Percentiles rank a stretch among this genome's conserved stretches.
Evolutionary conservation across 37 sponge, comb jelly and placozoan species (phyloP).

Genomic region (Halichondria panicea): DNA sequence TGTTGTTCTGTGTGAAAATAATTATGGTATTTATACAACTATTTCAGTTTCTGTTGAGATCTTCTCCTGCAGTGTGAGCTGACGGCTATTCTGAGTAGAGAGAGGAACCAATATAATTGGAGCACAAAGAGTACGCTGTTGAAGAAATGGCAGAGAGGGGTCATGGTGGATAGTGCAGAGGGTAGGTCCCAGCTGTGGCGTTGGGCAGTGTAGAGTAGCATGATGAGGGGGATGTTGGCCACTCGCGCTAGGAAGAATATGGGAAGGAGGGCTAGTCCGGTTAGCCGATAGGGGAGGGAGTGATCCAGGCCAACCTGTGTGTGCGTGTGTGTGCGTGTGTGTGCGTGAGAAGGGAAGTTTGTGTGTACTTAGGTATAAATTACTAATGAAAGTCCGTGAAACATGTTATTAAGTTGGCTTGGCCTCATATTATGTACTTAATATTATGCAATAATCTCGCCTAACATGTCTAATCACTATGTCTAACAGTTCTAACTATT

Average conservation of each 20-base stretch:
- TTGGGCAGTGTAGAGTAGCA: slow-evolving; percentile 38
- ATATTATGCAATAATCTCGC: no score
- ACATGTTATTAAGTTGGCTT: no score
- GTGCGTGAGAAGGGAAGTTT: no score
- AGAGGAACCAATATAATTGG: slow-evolving; percentile 9
- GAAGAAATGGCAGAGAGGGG: not conserved
- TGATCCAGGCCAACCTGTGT: slow-evolving; percentile 14
- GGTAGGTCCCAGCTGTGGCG: slow-evolving; percentile 22
- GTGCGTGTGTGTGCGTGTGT: no score
- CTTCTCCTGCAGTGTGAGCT: not conserved
- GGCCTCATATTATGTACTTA: no score
- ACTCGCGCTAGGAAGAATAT: slow-evolving; percentile 15
- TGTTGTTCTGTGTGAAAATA: no score
- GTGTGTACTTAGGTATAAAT: no score
- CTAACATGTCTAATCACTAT: no score
- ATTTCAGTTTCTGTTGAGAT: no score
- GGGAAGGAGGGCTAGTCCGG: slow-evolving; percentile 17
- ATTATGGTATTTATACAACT: no score
- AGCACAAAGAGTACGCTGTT: not conserved
- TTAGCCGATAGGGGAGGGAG: slow-evolving; percentile 12
- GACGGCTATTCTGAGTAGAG: not conserved
- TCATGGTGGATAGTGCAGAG: not conserved
- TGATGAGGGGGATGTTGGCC: slow-evolving; percentile 17
- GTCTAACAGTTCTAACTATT: no score
- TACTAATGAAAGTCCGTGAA: no score